Evolutionary conservation across 2,113 vertebrate species (phyloP).

Genomic region (Eulemur rufifrons): DNA sequence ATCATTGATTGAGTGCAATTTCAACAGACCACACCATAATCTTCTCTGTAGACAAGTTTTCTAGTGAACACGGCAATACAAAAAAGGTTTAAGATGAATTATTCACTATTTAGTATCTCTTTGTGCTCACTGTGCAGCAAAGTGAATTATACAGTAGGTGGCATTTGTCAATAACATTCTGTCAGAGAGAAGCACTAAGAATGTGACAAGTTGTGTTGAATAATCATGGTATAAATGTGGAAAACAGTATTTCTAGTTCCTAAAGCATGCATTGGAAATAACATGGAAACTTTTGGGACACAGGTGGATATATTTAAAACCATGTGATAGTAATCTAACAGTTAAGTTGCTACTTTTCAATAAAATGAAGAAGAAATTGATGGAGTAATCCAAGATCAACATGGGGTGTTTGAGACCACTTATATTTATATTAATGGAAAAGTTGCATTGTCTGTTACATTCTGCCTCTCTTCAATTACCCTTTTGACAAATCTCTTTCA

Average conservation of each 20-base stretch:
- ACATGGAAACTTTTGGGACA: background rate
- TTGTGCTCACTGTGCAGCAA: constrained; percentile 34
- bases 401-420: background rate
- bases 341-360: background rate
- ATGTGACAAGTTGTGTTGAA: constrained; percentile 1
- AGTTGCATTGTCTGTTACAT: background rate
- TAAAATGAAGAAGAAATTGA: background rate
- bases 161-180: constrained; percentile 44
- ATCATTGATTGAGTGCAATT: constrained; percentile 51
- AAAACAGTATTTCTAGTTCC: background rate
- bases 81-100: constrained; percentile 56
- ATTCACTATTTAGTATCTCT: constrained; percentile 51
- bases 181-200: constrained; percentile 14
- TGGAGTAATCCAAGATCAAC: background rate
- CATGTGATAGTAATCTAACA: background rate
- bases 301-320: background rate
- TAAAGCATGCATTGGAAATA: background rate
- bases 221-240: background rate
- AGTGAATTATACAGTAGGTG: constrained; percentile 46
- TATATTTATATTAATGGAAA: background rate
- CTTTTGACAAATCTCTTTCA: background rate
- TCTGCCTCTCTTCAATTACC: background rate
- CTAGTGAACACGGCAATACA: constrained; percentile 39
- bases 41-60: background rate
- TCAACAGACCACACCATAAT: constrained; percentile 42